Evolutionary conservation across 2,797 vertebrate genomes (phyloP), one percentile per base, ranked within the genome.

Genomic region (Chanos chanos): DNA sequence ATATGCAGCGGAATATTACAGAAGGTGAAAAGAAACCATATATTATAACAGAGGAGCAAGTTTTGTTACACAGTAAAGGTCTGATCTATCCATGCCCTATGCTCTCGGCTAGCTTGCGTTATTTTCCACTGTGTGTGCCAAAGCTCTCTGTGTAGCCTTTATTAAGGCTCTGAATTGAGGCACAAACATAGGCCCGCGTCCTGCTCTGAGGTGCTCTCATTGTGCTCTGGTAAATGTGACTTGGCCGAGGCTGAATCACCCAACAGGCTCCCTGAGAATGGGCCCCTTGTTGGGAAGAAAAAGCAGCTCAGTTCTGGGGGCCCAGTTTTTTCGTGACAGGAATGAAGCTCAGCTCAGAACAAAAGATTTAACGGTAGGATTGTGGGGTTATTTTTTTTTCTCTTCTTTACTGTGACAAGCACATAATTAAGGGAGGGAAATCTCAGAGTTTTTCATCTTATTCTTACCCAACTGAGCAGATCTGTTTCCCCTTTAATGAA

Each of bases 271-370:
- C 24, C 10, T 8, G 54, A 62, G 67, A 75, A 63, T 60, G 28
- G 13, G 50, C 21, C 55, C 53, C 50, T 61, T 75, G 66, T 67
- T 64, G 30, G 36, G 8, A n/a, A 49, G 33, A 55, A 61, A 49
- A 50, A 33, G 16, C 28, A 34, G 39, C 15, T 63, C 43, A 31
- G 49, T 40, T 53, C 60, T 16, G 36, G 34, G 30, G 13, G 9
- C 53, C 30, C 10, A 30, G 36, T 7, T 8, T n/a, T 43, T 53
- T 33, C 34, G 40, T 66, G 61, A 58, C 49, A 36, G n/a, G 49
- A 64, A 61, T 70, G 45, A 50, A 58, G 53, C 43, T 44, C 5
- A 22, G 39, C 45, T 60, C 36, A n/a, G 4, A 50, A 59, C 31
- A 55, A 70, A 65, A 61, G 22, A 24, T 19, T 44, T 7, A 25